Percentiles rank a stretch among this genome's conserved stretches.
phyloP scores from a whole-genome alignment of 2,888 invertebrate genomes.

The Spodoptera exigua region DNA sequence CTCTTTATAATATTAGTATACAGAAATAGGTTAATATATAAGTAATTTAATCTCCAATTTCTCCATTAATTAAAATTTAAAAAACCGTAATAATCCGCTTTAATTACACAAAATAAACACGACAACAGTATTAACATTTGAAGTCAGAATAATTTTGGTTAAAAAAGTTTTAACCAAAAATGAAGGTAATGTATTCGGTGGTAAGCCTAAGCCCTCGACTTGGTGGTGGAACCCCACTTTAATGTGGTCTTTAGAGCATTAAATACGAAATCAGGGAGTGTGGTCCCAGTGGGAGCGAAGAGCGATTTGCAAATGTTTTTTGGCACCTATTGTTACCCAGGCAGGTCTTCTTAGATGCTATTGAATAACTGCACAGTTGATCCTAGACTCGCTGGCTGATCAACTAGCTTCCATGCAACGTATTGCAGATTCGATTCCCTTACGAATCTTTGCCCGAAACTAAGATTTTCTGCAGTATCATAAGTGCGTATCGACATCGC shows the following conservation, averaged over 20 bases:
- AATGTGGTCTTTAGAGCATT: constrained; percentile 66
- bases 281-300: constrained; percentile 40
- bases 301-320: neutral
- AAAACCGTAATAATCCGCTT: constrained; percentile 17
- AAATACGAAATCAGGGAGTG: constrained; percentile 54
- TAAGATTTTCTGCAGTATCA: too few species aligned
- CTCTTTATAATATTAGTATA: too few species aligned
- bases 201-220: constrained; percentile 42
- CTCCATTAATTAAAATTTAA: constrained; percentile 20
- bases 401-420: too few species aligned
- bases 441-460: too few species aligned
- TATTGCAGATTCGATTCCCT: too few species aligned
- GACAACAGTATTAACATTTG: constrained; percentile 39
- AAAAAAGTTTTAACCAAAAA: constrained; percentile 53
- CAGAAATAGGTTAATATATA: too few species aligned
- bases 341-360: too few species aligned
- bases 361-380: too few species aligned
- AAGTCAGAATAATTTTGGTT: constrained; percentile 33
- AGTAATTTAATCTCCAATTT: too few species aligned
- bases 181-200: constrained; percentile 60
- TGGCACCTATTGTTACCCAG: too few species aligned
- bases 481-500: too few species aligned
- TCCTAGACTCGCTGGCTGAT: too few species aligned
- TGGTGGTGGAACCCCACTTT: constrained; percentile 54
- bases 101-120: constrained; percentile 30